Percentiles rank a stretch among this genome's conserved stretches.
These are phyloP conservation scores for Camelus dromedarius DNA, from an alignment of 2,113 vertebrate genomes.

Conservation along the genomic window DNA sequence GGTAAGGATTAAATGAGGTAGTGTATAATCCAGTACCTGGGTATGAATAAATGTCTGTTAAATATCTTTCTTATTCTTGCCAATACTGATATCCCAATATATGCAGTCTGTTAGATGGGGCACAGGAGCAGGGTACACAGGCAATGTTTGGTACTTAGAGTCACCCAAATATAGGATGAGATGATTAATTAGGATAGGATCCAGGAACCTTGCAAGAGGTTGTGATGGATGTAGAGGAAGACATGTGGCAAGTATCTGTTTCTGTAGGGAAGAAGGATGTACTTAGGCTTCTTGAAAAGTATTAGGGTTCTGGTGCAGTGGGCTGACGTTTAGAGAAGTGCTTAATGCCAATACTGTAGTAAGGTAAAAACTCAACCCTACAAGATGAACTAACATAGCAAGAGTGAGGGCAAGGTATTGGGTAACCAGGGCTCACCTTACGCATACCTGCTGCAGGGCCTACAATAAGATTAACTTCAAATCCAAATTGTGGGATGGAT, in stretches of 20 bases:
- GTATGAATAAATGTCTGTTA: not conserved
- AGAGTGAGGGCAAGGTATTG: not conserved
- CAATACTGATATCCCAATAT: not conserved
- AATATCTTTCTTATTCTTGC: conserved; percentile 35
- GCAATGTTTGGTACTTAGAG: not conserved
- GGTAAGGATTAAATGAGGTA: not conserved
- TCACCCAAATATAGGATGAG: not conserved
- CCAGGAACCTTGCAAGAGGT: not conserved
- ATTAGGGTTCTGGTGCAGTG: not conserved
- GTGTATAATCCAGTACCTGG: not conserved
- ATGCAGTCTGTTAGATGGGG: not conserved
- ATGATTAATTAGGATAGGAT: conserved; percentile 16
- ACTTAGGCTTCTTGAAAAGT: not conserved
- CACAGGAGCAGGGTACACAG: not conserved
- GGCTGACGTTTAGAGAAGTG: not conserved
- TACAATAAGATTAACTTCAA: not conserved
- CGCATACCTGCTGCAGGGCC: not conserved
- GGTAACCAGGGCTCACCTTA: not conserved
- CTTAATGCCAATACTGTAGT: not conserved
- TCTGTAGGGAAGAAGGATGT: not conserved
- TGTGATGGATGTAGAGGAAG: not conserved
- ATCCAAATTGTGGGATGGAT: not conserved
- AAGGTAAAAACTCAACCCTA: not conserved
- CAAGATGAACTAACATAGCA: not conserved
- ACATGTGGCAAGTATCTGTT: not conserved